Base-by-base conservation (phyloP, 2,797 vertebrate genomes). In the Pyrocephalus nanus region DNA sequence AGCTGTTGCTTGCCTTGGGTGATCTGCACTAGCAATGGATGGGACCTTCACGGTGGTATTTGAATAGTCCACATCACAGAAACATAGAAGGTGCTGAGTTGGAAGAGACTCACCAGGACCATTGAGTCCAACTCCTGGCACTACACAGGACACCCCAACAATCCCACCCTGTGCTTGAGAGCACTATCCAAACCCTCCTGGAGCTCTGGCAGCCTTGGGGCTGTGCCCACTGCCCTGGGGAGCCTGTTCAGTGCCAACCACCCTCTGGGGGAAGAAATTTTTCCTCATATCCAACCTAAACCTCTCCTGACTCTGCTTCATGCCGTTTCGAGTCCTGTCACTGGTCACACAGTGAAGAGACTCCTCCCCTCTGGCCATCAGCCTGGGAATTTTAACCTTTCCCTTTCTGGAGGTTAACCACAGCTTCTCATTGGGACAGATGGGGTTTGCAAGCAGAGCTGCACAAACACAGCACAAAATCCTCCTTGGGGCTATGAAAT, bases 41-140 rank as follows among this genome's bases (percentile, higher is more conserved):
- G 4, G 27, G 66, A 71, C 64, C 26, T 69, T n/a, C 47, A 2
- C 0, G 0, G 25, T 34, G 22, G 4, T 50, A 7, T 69, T 58
- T 55, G 57, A 71, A 60, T 7, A 36, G 32, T 76, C 55, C 5
- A 2, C 25, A 8, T 32, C 38, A 32, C 1, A 36, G 22, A 60
- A 42, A 26, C 21, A 55, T 5, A 27, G 22, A 64, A 43, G 34
- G 21, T n/a, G 50, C 32, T 70, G 57, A 51, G 20, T 38, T 57
- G 45, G 43, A 70, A 70, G 36, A 36, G 20, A 64, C 16, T 32
- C 23, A n/a, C 12, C 4, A 38, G 43, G 43, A 51, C 19, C 38
- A 65, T 1, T 8, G 25, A 64, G 38, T 45, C 43, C 38, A 58
- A 19, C 38, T 51, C 25, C 29, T 51, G 29, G 38, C 6, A n/a